These are phyloP conservation scores for Porites lobata DNA, from an alignment of 92 coral and sea anemone species.

Conservation along the genomic window DNA sequence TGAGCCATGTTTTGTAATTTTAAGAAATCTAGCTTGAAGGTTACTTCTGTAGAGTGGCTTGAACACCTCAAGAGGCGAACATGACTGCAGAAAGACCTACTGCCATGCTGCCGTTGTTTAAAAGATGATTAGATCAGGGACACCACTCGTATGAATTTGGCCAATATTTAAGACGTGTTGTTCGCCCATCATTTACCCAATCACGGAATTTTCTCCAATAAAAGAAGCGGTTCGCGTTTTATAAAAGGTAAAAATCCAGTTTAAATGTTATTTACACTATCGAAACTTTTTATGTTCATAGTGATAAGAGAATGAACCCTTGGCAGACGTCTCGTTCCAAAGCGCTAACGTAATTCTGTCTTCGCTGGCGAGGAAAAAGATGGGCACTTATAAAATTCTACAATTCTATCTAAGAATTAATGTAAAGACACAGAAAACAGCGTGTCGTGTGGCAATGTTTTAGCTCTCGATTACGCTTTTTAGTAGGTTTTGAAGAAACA, in stretches of 20 bases:
- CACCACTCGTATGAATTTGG: neutral
- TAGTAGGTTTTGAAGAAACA: neutral
- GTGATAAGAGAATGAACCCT: constrained; percentile 17
- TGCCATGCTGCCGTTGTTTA: neutral
- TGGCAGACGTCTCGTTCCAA: constrained; percentile 15
- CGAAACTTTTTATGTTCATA: constrained; percentile 19
- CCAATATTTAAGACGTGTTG: neutral
- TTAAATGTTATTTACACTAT: constrained; percentile 28
- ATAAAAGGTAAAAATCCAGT: constrained; percentile 1
- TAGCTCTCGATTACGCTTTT: neutral
- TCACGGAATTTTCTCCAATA: constrained; percentile 1
- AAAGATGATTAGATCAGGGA: neutral
- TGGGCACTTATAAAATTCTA: neutral
- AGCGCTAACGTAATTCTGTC: constrained; percentile 11
- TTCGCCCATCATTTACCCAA: neutral
- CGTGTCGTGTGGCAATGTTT: neutral
- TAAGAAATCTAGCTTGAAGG: no score
- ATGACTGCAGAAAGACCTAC: neutral
- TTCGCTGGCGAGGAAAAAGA: neutral
- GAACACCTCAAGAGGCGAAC: neutral
- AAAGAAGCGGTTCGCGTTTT: neutral
- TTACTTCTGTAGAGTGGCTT: neutral
- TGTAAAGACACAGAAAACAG: neutral
- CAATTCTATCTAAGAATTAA: neutral
- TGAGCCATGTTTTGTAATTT: neutral